A percentile compares a stretch with the other conserved stretches of the same genome.
These are phyloP conservation scores for Ennomos fuscantarius DNA, from an alignment of 2,888 invertebrate genomes.

Conservation along the genomic window DNA sequence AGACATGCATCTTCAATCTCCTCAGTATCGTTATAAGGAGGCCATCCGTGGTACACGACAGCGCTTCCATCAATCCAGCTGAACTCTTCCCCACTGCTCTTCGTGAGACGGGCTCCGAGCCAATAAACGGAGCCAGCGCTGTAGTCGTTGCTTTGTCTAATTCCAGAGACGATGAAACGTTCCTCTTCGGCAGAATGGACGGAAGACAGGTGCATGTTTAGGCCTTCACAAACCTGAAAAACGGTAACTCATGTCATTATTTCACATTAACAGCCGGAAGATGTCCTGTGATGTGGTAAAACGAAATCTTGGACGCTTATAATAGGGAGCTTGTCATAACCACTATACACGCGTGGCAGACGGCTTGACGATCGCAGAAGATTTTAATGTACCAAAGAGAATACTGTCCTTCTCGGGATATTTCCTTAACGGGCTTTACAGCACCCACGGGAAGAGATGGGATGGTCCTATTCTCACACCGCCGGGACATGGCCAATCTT, in stretches of 20 bases:
- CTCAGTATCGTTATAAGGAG: slow-evolving; percentile 83
- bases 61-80: slow-evolving; percentile 88
- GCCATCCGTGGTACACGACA: slow-evolving; percentile 87
- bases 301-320: too few relatives aligned
- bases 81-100: slow-evolving; percentile 48
- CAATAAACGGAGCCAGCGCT: slow-evolving; percentile 90
- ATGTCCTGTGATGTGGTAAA: too few relatives aligned
- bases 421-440: too few relatives aligned
- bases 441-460: too few relatives aligned
- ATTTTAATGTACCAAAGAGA: too few relatives aligned
- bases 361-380: too few relatives aligned
- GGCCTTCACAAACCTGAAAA: slow-evolving; percentile 87
- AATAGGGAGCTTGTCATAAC: too few relatives aligned
- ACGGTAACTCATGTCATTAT: neutral
- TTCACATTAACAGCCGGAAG: too few relatives aligned
- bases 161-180: slow-evolving; percentile 88
- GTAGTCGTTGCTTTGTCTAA: slow-evolving; percentile 89
- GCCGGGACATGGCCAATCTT: too few relatives aligned
- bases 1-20: slow-evolving; percentile 67
- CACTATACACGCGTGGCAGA: too few relatives aligned
- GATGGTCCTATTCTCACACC: too few relatives aligned
- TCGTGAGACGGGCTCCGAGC: slow-evolving; percentile 86
- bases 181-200: slow-evolving; percentile 89
- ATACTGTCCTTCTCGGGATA: too few relatives aligned
- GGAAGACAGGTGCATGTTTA: slow-evolving; percentile 89